Conservation (phyloP, 2,888 invertebrate species). For the Molanna angustata region DNA sequence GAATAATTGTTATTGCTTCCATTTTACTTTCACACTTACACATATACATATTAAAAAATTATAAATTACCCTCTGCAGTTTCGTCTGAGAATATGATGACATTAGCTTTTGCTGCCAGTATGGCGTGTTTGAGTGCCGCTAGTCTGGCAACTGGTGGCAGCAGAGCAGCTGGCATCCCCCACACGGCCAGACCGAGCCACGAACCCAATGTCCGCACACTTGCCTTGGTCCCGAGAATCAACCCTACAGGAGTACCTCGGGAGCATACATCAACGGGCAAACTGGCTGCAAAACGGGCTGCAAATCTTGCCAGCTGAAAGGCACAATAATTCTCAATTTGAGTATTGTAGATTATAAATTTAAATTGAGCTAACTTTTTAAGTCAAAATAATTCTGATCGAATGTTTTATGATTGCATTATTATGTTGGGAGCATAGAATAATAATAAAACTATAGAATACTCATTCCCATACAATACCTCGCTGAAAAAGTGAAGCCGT, state of each 20-base stretch:
- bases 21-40: too few species aligned
- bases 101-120: conserved; percentile 73
- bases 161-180: conserved; percentile 77
- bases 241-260: conserved; percentile 3
- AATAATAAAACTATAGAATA: too few species aligned
- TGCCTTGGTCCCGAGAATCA: conserved; percentile 43
- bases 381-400: too few species aligned
- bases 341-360: too few species aligned
- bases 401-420: too few species aligned
- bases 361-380: too few species aligned
- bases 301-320: conserved; percentile 7
- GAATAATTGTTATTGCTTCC: too few species aligned
- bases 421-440: too few species aligned
- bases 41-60: too few species aligned
- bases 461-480: too few species aligned
- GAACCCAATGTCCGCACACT: conserved; percentile 81
- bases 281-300: neutral
- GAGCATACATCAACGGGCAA: neutral
- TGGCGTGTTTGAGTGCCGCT: conserved; percentile 74
- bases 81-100: conserved; percentile 61
- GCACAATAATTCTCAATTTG: too few species aligned
- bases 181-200: conserved; percentile 89
- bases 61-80: conserved; percentile 48
- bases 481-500: too few species aligned
- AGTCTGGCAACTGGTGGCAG: conserved; percentile 86